A percentile compares a stretch with the other conserved stretches of the same genome.
Evolutionary conservation across 2,797 vertebrate species (phyloP).

Genomic region (Arctocebus calabarensis): DNA sequence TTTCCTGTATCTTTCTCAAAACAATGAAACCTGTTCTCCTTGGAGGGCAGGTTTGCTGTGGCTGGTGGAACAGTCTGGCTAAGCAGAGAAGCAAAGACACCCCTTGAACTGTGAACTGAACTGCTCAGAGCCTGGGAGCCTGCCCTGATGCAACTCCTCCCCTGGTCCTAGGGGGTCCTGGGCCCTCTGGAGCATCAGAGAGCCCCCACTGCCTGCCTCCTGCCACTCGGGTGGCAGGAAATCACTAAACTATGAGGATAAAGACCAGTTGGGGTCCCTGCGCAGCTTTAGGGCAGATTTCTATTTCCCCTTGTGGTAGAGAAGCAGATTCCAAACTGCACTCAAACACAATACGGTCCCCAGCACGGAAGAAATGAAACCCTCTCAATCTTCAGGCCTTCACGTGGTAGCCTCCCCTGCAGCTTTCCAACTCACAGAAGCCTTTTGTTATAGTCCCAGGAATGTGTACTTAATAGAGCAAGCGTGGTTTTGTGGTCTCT

Average conservation of each 20-base stretch:
- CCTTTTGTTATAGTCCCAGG: constrained; percentile 50
- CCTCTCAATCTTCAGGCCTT: constrained; percentile 50
- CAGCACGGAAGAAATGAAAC: constrained; percentile 72
- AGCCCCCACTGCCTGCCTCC: constrained; percentile 24
- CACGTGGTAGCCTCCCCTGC: background rate
- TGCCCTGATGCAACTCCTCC: too few species aligned
- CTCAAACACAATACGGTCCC: constrained; percentile 17
- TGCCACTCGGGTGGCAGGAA: constrained; percentile 65
- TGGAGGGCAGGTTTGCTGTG: background rate
- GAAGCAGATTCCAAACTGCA: constrained; percentile 58
- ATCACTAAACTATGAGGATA: constrained; percentile 71
- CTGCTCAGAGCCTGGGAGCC: background rate
- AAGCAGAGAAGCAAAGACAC: background rate
- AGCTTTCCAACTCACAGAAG: constrained; percentile 59
- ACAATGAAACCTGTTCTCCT: background rate
- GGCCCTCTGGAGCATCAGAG: constrained; percentile 68
- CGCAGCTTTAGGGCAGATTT: constrained; percentile 64
- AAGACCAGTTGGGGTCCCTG: constrained; percentile 53
- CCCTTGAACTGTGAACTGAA: background rate
- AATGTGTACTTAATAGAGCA: constrained; percentile 59
- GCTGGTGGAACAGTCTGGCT: background rate
- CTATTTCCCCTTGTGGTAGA: background rate
- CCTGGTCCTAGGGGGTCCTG: constrained; percentile 24
- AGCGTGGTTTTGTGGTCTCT: background rate
- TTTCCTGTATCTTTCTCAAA: constrained; percentile 20